Evolutionary conservation across 1,140 invertebrate genomes (phyloP).

Genomic region (Euglossa dilemma): DNA sequence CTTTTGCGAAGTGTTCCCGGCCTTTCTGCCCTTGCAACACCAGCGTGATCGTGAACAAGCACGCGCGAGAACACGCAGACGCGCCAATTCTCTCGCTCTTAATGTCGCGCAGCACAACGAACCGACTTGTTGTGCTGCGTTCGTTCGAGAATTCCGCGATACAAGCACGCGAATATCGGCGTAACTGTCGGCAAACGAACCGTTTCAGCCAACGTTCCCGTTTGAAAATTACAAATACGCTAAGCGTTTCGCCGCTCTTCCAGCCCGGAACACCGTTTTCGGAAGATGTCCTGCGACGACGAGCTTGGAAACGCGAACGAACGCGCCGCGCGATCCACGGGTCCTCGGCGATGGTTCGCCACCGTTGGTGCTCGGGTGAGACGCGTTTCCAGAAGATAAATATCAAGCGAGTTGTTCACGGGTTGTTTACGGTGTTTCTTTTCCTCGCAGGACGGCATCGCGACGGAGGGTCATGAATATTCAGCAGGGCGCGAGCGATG

Average conservation of each 20-base stretch:
- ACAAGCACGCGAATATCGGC: not conserved
- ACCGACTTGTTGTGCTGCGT: not conserved
- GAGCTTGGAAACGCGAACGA: not conserved
- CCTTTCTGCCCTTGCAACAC: not conserved
- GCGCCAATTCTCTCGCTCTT: not conserved
- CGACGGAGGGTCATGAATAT: conserved; percentile 32
- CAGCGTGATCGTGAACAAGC: too few species aligned
- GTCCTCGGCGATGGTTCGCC: not conserved
- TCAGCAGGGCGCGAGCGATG: conserved; percentile 25
- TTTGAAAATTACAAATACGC: not conserved
- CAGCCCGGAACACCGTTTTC: not conserved
- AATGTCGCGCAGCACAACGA: not conserved
- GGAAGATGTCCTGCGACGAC: not conserved
- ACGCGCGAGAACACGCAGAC: not conserved
- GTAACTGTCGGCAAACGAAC: conserved; percentile 10
- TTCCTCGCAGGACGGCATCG: not conserved
- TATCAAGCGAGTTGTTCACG: conserved; percentile 18
- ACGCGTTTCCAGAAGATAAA: conserved; percentile 10
- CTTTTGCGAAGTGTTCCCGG: conserved; percentile 20
- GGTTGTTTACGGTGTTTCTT: too few species aligned
- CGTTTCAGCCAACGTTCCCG: not conserved
- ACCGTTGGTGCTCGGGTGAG: not conserved
- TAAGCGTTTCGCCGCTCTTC: not conserved
- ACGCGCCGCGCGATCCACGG: not conserved
- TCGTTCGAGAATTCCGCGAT: conserved; percentile 12